These are phyloP conservation scores for Piscicola geometra DNA, from an alignment of 2,888 invertebrate species.

Conservation along the genomic window DNA sequence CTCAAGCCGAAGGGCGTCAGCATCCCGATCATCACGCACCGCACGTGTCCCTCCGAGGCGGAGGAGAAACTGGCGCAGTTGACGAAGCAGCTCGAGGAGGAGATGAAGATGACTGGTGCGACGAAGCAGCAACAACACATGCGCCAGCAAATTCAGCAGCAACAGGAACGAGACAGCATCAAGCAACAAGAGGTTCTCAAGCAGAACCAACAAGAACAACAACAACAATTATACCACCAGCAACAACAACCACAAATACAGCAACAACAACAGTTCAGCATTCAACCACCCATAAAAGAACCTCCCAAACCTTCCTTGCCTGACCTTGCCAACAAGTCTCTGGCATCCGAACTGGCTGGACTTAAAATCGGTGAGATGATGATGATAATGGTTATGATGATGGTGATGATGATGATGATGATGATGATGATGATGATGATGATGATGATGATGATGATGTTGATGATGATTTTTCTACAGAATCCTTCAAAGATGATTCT, in stretches of 20 bases:
- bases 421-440: too few species aligned
- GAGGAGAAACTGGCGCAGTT: conserved; percentile 52
- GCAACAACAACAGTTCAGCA: background rate
- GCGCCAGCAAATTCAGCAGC: background rate
- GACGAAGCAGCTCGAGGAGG: conserved; percentile 50
- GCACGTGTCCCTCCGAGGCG: conserved; percentile 44
- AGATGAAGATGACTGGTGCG: conserved; percentile 40
- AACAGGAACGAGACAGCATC: background rate
- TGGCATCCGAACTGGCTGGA: too few species aligned
- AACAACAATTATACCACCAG: background rate
- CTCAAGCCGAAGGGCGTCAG: conserved; percentile 38
- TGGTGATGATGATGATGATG: too few species aligned
- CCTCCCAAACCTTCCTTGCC: too few species aligned
- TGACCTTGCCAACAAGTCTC: too few species aligned
- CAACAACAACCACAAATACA: background rate
- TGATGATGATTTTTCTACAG: background rate
- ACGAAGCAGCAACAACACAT: conserved; percentile 11
- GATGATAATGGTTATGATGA: too few species aligned
- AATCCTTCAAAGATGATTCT: background rate
- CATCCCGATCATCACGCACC: conserved; percentile 43
- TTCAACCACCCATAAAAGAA: too few species aligned
- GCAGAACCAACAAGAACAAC: background rate
- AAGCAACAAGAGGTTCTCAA: conserved; percentile 3
- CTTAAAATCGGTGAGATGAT: background rate
- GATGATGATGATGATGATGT: too few species aligned